phyloP scores from a whole-genome alignment of 2,113 vertebrate genomes.

The Passer domesticus region DNA sequence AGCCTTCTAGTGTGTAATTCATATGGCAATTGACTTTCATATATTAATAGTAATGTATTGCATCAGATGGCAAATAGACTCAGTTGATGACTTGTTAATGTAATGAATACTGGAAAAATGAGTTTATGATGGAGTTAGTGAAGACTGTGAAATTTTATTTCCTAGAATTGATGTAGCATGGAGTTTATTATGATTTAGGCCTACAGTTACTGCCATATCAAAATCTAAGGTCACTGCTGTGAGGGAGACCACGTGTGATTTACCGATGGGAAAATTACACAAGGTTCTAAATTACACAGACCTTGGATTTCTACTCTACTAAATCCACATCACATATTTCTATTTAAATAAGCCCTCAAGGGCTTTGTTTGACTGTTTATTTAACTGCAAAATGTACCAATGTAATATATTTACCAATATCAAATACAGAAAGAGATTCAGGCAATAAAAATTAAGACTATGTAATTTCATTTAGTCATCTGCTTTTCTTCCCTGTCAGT shows the following conservation, averaged over 20 bases:
- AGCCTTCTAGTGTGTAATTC: background rate
- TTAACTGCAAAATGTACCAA: background rate
- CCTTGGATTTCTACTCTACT: slow-evolving; percentile 11
- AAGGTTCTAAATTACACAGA: slow-evolving; percentile 41
- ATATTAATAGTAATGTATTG: background rate
- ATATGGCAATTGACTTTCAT: background rate
- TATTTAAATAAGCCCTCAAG: slow-evolving; percentile 25
- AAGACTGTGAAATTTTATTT: background rate
- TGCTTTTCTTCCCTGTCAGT: background rate
- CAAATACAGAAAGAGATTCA: background rate
- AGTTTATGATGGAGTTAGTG: background rate
- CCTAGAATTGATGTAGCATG: background rate
- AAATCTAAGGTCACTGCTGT: background rate
- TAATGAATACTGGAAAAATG: background rate
- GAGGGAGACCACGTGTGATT: background rate
- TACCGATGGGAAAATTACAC: slow-evolving; percentile 39
- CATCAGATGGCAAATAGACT: background rate
- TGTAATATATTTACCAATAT: background rate
- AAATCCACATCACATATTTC: background rate
- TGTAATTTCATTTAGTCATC: background rate
- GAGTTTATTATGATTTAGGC: background rate
- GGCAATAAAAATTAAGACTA: background rate
- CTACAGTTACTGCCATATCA: background rate
- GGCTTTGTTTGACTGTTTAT: background rate
- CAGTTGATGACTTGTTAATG: background rate